Evolutionary conservation across 2,888 invertebrate species (phyloP).

Genomic region (Candidula unifasciata): DNA sequence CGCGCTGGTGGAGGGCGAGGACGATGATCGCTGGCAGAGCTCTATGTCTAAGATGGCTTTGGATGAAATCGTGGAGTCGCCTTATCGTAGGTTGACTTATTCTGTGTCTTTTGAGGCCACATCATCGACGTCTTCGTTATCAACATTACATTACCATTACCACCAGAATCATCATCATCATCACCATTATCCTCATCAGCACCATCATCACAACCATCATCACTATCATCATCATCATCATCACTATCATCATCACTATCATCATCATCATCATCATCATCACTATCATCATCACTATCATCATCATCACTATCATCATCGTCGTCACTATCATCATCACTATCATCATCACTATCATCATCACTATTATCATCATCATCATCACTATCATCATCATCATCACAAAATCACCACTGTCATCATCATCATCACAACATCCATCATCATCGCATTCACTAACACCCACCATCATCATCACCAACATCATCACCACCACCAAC

Average conservation of each 20-base stretch:
- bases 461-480: no score
- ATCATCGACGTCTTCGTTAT: no score
- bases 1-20: not conserved
- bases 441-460: no score
- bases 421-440: no score
- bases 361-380: slow-evolving; percentile 1
- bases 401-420: no score
- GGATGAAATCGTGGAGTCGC: not conserved
- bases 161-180: no score
- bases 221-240: slow-evolving; percentile 22
- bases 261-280: slow-evolving; percentile 28
- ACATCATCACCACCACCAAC: no score
- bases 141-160: no score
- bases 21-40: not conserved
- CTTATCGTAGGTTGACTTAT: not conserved
- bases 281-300: not conserved
- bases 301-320: no score
- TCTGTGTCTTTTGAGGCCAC: no score
- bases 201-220: slow-evolving; percentile 18
- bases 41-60: not conserved
- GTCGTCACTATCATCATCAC: slow-evolving; percentile 3
- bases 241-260: slow-evolving; percentile 19
- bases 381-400: no score
- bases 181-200: no score
- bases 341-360: slow-evolving; percentile 19